A percentile compares a stretch with the other conserved stretches of the same genome.
These are phyloP conservation scores for Trachythela sp. DNA, from an alignment of 64 coral and sea anemone genomes.

Conservation along the genomic window DNA sequence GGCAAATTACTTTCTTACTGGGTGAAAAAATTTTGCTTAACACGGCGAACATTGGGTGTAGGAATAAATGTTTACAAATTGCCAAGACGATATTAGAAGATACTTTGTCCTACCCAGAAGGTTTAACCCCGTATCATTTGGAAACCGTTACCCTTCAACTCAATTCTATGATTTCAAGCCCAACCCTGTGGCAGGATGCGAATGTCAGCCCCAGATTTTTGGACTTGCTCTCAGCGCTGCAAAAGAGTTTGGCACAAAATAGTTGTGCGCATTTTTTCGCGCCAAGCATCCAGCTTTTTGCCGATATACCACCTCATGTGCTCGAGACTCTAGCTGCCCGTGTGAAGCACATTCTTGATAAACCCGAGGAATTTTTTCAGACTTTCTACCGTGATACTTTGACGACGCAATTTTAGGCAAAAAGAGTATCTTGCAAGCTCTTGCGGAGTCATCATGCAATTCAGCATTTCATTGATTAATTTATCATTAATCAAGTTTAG, in stretches of 20 bases:
- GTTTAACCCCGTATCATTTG: background rate
- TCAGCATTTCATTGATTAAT: too few relatives aligned
- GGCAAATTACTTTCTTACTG: background rate
- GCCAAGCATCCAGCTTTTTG: background rate
- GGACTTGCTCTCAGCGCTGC: background rate
- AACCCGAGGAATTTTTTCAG: background rate
- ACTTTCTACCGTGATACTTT: background rate
- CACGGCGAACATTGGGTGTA: background rate
- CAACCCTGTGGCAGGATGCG: background rate
- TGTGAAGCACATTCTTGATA: background rate
- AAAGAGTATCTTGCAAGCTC: too few relatives aligned
- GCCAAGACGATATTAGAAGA: background rate
- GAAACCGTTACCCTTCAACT: background rate
- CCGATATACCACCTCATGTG: background rate
- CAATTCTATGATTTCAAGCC: background rate
- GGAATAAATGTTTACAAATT: slow-evolving; percentile 13
- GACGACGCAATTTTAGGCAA: background rate
- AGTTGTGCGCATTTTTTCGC: background rate
- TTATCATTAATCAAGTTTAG: too few relatives aligned
- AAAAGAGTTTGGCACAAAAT: background rate
- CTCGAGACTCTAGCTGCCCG: background rate
- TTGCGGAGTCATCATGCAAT: too few relatives aligned
- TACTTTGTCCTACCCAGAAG: background rate
- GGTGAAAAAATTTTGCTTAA: background rate
- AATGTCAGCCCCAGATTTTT: background rate